A percentile compares a stretch with the other conserved stretches of the same genome.
Evolutionary conservation across 2,797 vertebrate genomes (phyloP).

Genomic region (Benthosema pterotum): DNA sequence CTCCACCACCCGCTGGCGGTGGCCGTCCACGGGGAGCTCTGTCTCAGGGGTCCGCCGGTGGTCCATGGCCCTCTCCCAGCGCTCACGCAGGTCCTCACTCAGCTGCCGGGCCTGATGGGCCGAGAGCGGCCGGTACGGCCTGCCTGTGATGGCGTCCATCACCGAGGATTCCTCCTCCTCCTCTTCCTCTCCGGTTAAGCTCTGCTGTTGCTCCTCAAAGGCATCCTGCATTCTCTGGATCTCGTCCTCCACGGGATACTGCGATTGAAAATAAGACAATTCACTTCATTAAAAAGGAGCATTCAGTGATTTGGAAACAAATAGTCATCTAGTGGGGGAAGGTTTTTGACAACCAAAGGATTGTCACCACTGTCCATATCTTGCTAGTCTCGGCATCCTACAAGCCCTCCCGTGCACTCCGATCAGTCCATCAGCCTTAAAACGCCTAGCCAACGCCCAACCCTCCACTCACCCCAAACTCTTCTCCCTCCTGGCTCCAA

Average conservation of each 20-base stretch:
- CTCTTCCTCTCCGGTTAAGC: slow-evolving; percentile 41
- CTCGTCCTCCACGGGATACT: slow-evolving; percentile 86
- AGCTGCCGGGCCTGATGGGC: slow-evolving; percentile 72
- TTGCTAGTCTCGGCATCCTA: too few relatives aligned
- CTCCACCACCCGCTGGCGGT: slow-evolving; percentile 84
- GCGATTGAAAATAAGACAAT: neutral
- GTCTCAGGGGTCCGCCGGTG: slow-evolving; percentile 42
- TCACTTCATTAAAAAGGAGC: too few relatives aligned
- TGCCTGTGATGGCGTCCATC: slow-evolving; percentile 88
- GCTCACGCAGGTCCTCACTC: slow-evolving; percentile 76
- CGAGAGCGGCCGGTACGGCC: slow-evolving; percentile 77
- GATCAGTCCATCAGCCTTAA: too few relatives aligned
- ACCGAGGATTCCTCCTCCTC: slow-evolving; percentile 80
- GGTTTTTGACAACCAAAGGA: too few relatives aligned
- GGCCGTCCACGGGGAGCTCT: slow-evolving; percentile 87
- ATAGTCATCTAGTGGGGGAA: too few relatives aligned
- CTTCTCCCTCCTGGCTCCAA: too few relatives aligned
- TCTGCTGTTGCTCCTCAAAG: slow-evolving; percentile 55
- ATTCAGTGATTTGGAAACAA: too few relatives aligned
- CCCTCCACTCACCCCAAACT: too few relatives aligned
- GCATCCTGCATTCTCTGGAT: slow-evolving; percentile 83
- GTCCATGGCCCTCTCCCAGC: slow-evolving; percentile 83
- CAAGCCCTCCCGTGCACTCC: too few relatives aligned
- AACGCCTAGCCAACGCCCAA: too few relatives aligned
- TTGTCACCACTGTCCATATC: too few relatives aligned